phyloP scores from a whole-genome alignment of 2,113 vertebrate species.

The Aythya baeri region DNA sequence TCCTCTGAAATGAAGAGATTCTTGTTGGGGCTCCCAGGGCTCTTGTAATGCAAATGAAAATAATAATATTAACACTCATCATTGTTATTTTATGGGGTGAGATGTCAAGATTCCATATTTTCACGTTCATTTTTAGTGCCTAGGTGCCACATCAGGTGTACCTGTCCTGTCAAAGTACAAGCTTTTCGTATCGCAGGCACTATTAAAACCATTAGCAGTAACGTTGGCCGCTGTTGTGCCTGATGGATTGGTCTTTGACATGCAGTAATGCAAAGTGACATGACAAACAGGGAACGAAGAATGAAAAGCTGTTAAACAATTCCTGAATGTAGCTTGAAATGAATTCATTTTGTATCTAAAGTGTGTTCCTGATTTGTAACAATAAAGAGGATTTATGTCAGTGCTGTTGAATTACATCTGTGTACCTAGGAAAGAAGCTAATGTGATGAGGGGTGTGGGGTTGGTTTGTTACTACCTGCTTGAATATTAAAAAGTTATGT shows the following conservation, averaged over 20 bases:
- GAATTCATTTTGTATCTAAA: not conserved
- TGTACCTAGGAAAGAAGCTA: not conserved
- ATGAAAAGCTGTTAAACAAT: not conserved
- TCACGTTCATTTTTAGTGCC: not conserved
- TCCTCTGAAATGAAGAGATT: not conserved
- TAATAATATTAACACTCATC: not conserved
- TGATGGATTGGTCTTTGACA: not conserved
- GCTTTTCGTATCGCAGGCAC: not conserved
- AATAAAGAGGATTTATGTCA: not conserved
- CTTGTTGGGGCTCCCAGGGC: not conserved
- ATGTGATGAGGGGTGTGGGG: fast-evolving
- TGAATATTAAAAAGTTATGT: not conserved
- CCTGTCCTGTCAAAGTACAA: not conserved
- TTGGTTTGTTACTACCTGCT: not conserved
- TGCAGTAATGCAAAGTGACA: not conserved
- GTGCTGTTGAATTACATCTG: not conserved
- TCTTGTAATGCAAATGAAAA: not conserved
- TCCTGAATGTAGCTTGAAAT: not conserved
- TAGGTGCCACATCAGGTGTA: not conserved
- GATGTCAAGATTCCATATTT: not conserved
- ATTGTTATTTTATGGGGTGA: not conserved
- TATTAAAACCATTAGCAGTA: not conserved
- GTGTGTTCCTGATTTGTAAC: not conserved
- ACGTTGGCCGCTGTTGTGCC: not conserved
- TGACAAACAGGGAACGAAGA: not conserved